A percentile compares a stretch with the other conserved stretches of the same genome.
Evolutionary conservation across 1,140 invertebrate species (phyloP).

Genomic region (honey bee (Apis mellifera)): DNA sequence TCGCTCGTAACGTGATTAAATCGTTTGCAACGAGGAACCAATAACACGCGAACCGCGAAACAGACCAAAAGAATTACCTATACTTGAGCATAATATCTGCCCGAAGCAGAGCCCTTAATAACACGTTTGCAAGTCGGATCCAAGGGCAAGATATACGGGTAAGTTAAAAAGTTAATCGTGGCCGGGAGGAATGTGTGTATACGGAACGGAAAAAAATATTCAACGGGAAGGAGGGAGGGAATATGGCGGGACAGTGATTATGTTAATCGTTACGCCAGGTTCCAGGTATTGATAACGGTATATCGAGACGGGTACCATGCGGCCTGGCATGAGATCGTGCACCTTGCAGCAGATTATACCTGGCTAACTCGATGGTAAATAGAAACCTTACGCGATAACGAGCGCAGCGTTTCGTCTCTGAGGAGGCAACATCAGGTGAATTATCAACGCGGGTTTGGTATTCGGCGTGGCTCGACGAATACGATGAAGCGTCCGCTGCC

Average conservation of each 20-base stretch:
- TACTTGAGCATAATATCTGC: constrained; percentile 1
- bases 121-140: constrained; percentile 6
- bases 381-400: constrained; percentile 64
- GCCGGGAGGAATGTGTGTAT: neutral
- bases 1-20: neutral
- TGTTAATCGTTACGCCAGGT: constrained; percentile 45
- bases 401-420: constrained; percentile 39
- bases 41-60: neutral
- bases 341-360: constrained; percentile 53
- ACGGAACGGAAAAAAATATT: neutral
- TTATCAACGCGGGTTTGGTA: constrained; percentile 44
- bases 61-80: neutral
- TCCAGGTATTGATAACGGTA: constrained; percentile 64
- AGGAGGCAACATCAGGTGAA: constrained; percentile 38
- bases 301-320: constrained; percentile 4
- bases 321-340: constrained; percentile 43
- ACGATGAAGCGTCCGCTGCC: neutral
- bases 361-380: constrained; percentile 64
- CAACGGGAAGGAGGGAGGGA: neutral
- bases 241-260: constrained; percentile 49
- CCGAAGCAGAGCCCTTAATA: constrained; percentile 31
- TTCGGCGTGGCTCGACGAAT: constrained; percentile 22
- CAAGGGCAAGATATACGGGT: constrained; percentile 31
- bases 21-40: neutral
- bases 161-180: constrained; percentile 55